Conservation (phyloP, 2,797 vertebrate species). For the Petrocephalus sullivani region DNA sequence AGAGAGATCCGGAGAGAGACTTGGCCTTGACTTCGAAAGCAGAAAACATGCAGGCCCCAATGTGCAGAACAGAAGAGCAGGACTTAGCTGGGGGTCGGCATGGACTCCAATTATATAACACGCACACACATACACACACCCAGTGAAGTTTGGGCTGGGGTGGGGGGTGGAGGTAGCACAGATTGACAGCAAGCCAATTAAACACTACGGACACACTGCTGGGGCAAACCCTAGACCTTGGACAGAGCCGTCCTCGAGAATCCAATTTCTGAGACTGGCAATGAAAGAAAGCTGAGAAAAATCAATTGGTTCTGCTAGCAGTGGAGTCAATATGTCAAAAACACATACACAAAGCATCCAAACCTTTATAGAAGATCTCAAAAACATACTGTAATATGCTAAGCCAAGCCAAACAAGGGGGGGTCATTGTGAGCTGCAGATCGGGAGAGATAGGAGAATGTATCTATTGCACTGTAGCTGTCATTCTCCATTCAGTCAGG, state of each 20-base stretch:
- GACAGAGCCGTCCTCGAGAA: slow-evolving; percentile 33
- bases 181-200: slow-evolving; percentile 51
- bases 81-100: slow-evolving; percentile 35
- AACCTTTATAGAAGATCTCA: neutral
- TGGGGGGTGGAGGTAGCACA: slow-evolving; percentile 22
- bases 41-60: slow-evolving; percentile 40
- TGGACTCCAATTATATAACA: slow-evolving; percentile 54
- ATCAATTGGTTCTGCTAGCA: slow-evolving; percentile 12
- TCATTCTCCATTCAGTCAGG: neutral
- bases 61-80: slow-evolving; percentile 33
- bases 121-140: neutral
- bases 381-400: neutral
- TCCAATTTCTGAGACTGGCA: neutral
- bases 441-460: neutral
- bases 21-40: slow-evolving; percentile 41
- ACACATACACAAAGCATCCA: neutral
- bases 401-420: neutral
- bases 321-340: neutral
- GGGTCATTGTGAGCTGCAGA: neutral
- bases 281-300: neutral
- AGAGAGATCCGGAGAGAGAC: slow-evolving; percentile 47
- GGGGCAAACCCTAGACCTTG: slow-evolving; percentile 43
- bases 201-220: slow-evolving; percentile 27
- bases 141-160: slow-evolving; percentile 21
- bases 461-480: neutral